Percentiles rank a stretch among this genome's conserved stretches.
phyloP scores from a whole-genome alignment of 2,797 vertebrate species.

The Neosilurus mollespiculum region DNA sequence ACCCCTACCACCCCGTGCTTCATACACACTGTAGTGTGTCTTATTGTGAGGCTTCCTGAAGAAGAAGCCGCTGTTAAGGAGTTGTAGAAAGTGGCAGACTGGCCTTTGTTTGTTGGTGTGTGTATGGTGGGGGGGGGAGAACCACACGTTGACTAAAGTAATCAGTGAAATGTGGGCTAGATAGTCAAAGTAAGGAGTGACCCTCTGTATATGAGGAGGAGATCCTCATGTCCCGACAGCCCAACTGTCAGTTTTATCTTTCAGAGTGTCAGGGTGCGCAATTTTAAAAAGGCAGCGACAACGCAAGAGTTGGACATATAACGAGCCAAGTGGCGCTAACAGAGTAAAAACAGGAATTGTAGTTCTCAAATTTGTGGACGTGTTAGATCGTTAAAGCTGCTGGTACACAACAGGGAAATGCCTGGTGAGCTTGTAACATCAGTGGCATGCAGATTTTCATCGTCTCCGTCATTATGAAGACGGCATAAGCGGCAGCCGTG shows the following conservation, averaged over 20 bases:
- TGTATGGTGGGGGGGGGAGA: not conserved
- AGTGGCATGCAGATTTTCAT: not conserved
- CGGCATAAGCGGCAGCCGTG: not conserved
- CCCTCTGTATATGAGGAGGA: not conserved
- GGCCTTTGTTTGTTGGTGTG: slow-evolving; percentile 56
- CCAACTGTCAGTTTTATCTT: slow-evolving; percentile 62
- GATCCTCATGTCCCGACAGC: slow-evolving; percentile 45
- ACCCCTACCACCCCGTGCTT: slow-evolving; percentile 30
- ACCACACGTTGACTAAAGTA: not conserved
- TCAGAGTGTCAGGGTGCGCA: slow-evolving; percentile 51
- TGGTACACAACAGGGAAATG: not conserved
- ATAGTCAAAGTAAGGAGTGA: slow-evolving; percentile 12
- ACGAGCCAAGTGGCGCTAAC: not conserved
- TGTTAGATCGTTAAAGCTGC: slow-evolving; percentile 18
- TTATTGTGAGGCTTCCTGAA: slow-evolving; percentile 69
- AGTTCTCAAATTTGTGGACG: not conserved
- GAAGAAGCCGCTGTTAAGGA: slow-evolving; percentile 66
- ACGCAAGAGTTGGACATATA: not conserved
- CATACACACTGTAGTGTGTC: slow-evolving; percentile 24
- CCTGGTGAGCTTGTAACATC: slow-evolving; percentile 3
- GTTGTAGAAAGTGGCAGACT: slow-evolving; percentile 64
- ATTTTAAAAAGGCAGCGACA: too few relatives aligned
- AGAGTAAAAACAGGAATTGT: not conserved
- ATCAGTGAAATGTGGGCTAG: slow-evolving; percentile 5
- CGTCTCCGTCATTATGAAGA: not conserved